phyloP scores from a whole-genome alignment of 2,113 vertebrate species.

The Thymallus thymallus region DNA sequence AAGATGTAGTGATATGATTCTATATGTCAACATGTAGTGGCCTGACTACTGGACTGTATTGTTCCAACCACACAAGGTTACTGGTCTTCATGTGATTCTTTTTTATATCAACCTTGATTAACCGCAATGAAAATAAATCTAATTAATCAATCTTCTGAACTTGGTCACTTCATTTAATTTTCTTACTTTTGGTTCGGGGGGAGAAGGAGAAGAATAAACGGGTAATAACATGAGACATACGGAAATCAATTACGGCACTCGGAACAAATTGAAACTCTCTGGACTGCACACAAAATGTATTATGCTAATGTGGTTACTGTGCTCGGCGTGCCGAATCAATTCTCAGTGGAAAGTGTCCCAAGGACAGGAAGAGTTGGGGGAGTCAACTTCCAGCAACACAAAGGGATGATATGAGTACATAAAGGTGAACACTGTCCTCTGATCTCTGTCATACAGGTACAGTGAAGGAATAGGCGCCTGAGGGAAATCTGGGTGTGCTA shows the following conservation, averaged over 20 bases:
- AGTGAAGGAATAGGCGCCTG: background rate
- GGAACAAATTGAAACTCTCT: slow-evolving; percentile 39
- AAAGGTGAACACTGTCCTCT: background rate
- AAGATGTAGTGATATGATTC: background rate
- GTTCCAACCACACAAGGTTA: background rate
- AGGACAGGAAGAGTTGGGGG: slow-evolving; percentile 8
- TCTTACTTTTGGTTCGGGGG: slow-evolving; percentile 4
- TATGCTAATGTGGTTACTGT: slow-evolving; percentile 34
- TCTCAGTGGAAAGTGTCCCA: slow-evolving; percentile 8
- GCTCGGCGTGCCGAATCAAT: slow-evolving; percentile 30
- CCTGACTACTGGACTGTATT: background rate
- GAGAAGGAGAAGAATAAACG: background rate
- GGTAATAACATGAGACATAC: slow-evolving; percentile 15
- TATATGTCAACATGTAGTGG: background rate
- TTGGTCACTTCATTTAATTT: slow-evolving; percentile 3
- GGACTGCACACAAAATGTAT: slow-evolving; percentile 40
- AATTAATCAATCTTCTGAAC: background rate
- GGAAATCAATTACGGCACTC: slow-evolving; percentile 25
- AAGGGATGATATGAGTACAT: background rate
- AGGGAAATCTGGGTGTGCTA: too few relatives aligned
- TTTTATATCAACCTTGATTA: background rate
- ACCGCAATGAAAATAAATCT: background rate
- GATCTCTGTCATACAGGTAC: background rate
- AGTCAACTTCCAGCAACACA: background rate
- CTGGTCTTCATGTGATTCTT: background rate